These are phyloP conservation scores for Poecilus cupreus DNA, from an alignment of 2,888 invertebrate species.

Conservation along the genomic window DNA sequence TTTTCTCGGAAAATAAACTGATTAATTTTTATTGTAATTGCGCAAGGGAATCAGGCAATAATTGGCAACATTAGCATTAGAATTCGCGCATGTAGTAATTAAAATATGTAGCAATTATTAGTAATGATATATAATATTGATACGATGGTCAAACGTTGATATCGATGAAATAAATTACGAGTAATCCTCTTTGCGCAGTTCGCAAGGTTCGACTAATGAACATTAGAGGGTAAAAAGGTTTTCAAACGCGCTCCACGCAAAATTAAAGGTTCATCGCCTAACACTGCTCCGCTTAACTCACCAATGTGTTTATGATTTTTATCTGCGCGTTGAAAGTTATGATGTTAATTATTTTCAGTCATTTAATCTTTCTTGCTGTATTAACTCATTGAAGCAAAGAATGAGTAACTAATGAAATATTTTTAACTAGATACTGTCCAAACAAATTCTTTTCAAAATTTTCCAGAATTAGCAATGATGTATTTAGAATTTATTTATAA, in stretches of 20 bases:
- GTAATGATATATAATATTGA: slow-evolving; percentile 41
- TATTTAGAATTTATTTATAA: no score
- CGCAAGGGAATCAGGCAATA: slow-evolving; percentile 6
- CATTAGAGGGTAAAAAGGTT: slow-evolving; percentile 14
- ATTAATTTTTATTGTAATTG: slow-evolving; percentile 26
- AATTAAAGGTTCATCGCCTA: slow-evolving; percentile 23
- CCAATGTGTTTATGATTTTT: slow-evolving; percentile 14
- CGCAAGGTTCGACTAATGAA: not conserved
- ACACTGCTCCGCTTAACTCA: not conserved
- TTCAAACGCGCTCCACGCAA: slow-evolving; percentile 11
- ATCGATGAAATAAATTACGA: slow-evolving; percentile 39
- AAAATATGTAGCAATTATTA: slow-evolving; percentile 41
- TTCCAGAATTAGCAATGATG: no score
- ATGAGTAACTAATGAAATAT: no score
- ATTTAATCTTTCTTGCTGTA: not conserved
- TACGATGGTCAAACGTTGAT: slow-evolving; percentile 43
- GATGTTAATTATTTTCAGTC: not conserved
- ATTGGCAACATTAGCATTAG: slow-evolving; percentile 22
- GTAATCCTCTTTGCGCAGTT: slow-evolving; percentile 22
- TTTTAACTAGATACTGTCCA: no score
- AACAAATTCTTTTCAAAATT: no score
- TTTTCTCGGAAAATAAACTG: not conserved
- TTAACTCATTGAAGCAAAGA: no score
- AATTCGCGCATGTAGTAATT: slow-evolving; percentile 7
- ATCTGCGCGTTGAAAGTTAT: not conserved